These are phyloP conservation scores for Girardinichthys multiradiatus DNA, from an alignment of 2,113 vertebrate genomes.

Conservation along the genomic window DNA sequence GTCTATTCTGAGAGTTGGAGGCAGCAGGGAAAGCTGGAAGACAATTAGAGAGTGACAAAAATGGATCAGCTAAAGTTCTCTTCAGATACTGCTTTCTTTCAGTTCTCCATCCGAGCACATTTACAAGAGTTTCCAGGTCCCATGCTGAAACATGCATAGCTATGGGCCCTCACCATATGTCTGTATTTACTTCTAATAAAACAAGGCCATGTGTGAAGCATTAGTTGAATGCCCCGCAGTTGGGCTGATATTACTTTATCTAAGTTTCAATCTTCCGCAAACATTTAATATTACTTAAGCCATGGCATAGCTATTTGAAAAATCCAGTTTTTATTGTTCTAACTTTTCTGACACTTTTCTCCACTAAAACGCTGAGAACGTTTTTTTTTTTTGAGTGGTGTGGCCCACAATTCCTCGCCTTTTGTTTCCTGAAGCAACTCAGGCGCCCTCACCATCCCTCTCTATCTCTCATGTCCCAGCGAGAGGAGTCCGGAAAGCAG, in stretches of 20 bases:
- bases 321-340: slow-evolving; percentile 22
- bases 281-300: slow-evolving; percentile 34
- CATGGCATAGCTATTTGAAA: slow-evolving; percentile 24
- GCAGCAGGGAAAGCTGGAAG: slow-evolving; percentile 74
- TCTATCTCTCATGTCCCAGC: slow-evolving; percentile 45
- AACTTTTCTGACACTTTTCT: slow-evolving; percentile 33
- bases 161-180: slow-evolving; percentile 58
- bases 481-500: slow-evolving; percentile 52
- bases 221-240: slow-evolving; percentile 55
- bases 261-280: slow-evolving; percentile 44
- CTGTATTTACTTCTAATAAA: slow-evolving; percentile 67
- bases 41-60: slow-evolving; percentile 78
- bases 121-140: slow-evolving; percentile 56
- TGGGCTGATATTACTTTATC: slow-evolving; percentile 26
- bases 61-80: slow-evolving; percentile 75
- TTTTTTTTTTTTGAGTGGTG: slow-evolving; percentile 57
- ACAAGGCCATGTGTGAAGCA: slow-evolving; percentile 65
- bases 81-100: slow-evolving; percentile 65
- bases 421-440: slow-evolving; percentile 66
- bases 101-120: slow-evolving; percentile 61
- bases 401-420: slow-evolving; percentile 46
- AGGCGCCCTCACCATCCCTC: slow-evolving; percentile 28
- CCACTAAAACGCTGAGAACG: slow-evolving; percentile 37
- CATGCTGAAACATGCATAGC: slow-evolving; percentile 54
- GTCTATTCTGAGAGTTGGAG: slow-evolving; percentile 78